Conservation (phyloP, 2,797 vertebrate genomes). For the Phrynocephalus forsythii region DNA sequence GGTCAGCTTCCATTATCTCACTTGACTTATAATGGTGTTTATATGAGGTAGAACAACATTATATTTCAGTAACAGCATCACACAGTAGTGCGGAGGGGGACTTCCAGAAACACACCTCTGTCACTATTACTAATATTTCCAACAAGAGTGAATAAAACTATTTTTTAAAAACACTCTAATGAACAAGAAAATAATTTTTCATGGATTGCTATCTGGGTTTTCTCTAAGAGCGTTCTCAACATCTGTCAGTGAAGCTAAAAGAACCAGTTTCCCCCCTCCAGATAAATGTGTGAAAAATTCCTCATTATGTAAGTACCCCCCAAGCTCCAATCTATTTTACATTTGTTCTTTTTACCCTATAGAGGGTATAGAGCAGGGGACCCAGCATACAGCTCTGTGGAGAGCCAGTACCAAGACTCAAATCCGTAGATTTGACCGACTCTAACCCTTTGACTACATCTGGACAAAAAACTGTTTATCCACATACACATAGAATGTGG, state of each 20-base stretch:
- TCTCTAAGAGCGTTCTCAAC: background rate
- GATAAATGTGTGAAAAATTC: background rate
- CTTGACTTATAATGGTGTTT: background rate
- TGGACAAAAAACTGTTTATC: no score
- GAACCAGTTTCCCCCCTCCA: background rate
- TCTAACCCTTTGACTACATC: no score
- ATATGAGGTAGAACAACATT: background rate
- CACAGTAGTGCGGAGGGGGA: background rate
- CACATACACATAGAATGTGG: no score
- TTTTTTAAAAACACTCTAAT: background rate
- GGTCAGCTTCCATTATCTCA: rapidly evolving
- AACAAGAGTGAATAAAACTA: background rate
- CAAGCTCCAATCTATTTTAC: background rate
- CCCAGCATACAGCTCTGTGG: no score
- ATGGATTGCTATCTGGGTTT: background rate
- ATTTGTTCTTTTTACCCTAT: background rate
- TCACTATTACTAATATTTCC: background rate
- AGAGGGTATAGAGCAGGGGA: no score
- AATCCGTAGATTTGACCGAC: no score
- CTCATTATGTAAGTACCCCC: background rate
- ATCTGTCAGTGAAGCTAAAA: background rate
- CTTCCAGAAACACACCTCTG: background rate
- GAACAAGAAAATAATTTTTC: background rate
- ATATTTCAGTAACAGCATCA: background rate
- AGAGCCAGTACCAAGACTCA: no score